phyloP scores from a whole-genome alignment of 2,888 invertebrate genomes.

The Macrophya alboannulata region DNA sequence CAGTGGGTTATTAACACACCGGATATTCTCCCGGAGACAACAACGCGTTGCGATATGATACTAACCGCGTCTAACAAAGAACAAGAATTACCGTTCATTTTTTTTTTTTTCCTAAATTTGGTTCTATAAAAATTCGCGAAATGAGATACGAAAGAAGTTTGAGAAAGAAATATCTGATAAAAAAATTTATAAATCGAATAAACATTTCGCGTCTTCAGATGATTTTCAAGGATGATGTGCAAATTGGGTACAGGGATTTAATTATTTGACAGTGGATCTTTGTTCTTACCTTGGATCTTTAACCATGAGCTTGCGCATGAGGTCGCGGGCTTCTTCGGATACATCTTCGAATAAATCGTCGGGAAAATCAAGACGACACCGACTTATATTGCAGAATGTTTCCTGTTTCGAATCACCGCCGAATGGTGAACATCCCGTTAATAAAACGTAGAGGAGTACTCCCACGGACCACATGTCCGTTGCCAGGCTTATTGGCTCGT shows the following conservation, averaged over 20 bases:
- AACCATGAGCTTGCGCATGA: constrained; percentile 94
- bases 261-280: too few species aligned
- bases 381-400: constrained; percentile 98
- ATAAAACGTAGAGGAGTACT: constrained; percentile 95
- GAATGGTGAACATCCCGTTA: constrained; percentile 97
- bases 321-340: constrained; percentile 93
- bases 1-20: neutral
- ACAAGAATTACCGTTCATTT: too few species aligned
- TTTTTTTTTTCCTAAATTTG: neutral
- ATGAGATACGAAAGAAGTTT: neutral
- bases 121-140: neutral
- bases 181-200: neutral
- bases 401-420: constrained; percentile 98
- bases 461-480: constrained; percentile 99
- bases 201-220: neutral
- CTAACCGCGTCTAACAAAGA: neutral
- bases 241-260: too few species aligned
- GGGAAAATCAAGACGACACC: constrained; percentile 96
- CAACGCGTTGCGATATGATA: neutral
- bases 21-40: neutral
- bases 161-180: neutral
- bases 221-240: neutral
- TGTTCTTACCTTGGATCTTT: constrained; percentile 93
- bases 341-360: constrained; percentile 95
- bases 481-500: constrained; percentile 95